Conservation (phyloP, 2,797 vertebrate species). For the Mastacembelus armatus region DNA sequence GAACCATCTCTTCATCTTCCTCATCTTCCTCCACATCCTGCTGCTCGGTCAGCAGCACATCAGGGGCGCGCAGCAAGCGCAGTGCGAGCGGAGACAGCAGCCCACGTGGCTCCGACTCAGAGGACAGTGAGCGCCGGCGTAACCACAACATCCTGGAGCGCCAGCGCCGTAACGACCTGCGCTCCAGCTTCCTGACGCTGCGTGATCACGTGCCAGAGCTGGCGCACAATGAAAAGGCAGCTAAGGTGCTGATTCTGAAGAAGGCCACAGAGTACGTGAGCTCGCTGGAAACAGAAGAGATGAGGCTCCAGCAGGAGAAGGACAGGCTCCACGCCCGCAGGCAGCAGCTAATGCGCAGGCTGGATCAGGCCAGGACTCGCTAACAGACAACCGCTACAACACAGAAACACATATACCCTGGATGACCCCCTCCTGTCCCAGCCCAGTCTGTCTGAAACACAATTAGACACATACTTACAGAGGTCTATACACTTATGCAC, state of each 20-base stretch:
- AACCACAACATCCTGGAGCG: slow-evolving; percentile 99
- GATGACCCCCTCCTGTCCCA: slow-evolving; percentile 38
- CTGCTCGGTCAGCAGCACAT: slow-evolving; percentile 58
- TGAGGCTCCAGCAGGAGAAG: slow-evolving; percentile 91
- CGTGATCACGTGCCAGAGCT: slow-evolving; percentile 98
- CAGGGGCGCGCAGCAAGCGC: slow-evolving; percentile 70
- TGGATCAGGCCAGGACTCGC: slow-evolving; percentile 95
- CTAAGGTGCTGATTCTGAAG: slow-evolving; percentile 98
- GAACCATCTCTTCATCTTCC: slow-evolving; percentile 74
- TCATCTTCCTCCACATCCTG: slow-evolving; percentile 63
- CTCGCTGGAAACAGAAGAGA: slow-evolving; percentile 91
- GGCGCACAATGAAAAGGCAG: slow-evolving; percentile 95
- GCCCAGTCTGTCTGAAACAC: slow-evolving; percentile 36
- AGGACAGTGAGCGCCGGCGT: slow-evolving; percentile 96
- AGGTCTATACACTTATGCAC: slow-evolving; percentile 42
- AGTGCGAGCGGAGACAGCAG: slow-evolving; percentile 77
- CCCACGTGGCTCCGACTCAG: slow-evolving; percentile 90
- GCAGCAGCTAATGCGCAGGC: slow-evolving; percentile 91
- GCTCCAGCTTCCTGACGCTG: slow-evolving; percentile 96
- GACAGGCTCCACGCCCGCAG: slow-evolving; percentile 90
- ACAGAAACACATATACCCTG: slow-evolving; percentile 69
- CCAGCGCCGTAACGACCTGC: slow-evolving; percentile 95
- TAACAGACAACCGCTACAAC: slow-evolving; percentile 77
- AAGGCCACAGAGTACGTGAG: slow-evolving; percentile 95
- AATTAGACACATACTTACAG: slow-evolving; percentile 14